Evolutionary conservation across 2,888 invertebrate genomes (phyloP).

Genomic region (Cataglyphis altisquamis): DNA sequence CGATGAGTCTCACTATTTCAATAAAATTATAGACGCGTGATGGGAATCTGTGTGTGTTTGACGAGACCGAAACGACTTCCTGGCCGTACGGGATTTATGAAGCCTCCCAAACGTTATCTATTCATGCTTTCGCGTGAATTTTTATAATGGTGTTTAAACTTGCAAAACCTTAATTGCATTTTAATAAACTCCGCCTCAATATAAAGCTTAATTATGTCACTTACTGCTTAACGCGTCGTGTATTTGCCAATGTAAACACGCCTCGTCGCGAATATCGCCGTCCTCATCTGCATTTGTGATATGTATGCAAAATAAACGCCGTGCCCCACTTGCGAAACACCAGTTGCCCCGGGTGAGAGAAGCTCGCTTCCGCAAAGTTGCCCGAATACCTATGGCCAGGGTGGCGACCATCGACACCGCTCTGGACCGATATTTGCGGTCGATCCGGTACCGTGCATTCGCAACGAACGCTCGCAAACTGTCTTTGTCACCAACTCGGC

Average conservation of each 20-base stretch:
- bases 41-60: neutral
- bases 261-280: neutral
- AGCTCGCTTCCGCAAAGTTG: neutral
- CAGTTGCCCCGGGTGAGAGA: neutral
- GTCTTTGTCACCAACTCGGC: slow-evolving; percentile 35
- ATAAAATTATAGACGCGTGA: slow-evolving; percentile 4
- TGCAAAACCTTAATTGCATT: neutral
- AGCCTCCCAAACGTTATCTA: neutral
- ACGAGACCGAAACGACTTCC: slow-evolving; percentile 17
- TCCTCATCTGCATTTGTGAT: slow-evolving; percentile 2
- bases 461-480: neutral
- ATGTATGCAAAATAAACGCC: neutral
- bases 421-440: slow-evolving; percentile 38
- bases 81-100: neutral
- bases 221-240: neutral
- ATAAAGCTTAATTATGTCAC: neutral
- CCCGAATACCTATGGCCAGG: slow-evolving; percentile 32
- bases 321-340: slow-evolving; percentile 3
- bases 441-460: neutral
- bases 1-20: slow-evolving; percentile 19
- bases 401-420: neutral
- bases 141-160: neutral
- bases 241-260: neutral
- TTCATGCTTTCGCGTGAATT: neutral
- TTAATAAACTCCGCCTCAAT: neutral